These are phyloP conservation scores for Teleiodes luculella DNA, from an alignment of 2,888 invertebrate species.

Conservation along the genomic window DNA sequence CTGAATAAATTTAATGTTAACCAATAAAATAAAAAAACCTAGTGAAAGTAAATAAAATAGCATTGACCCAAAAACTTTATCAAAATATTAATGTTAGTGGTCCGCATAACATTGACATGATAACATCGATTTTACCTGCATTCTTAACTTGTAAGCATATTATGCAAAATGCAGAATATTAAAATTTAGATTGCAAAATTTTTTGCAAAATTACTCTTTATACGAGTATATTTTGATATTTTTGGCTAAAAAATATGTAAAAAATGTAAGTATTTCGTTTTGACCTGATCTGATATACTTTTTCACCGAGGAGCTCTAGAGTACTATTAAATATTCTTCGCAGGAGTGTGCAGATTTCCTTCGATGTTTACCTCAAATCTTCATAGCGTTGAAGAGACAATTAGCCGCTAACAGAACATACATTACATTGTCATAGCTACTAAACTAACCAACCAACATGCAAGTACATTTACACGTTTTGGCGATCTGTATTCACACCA, in stretches of 20 bases:
- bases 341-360: too few species aligned
- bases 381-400: too few species aligned
- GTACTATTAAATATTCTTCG: too few species aligned
- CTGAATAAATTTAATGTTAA: too few species aligned
- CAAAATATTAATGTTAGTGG: constrained; percentile 10
- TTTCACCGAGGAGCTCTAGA: too few species aligned
- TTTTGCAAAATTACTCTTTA: not conserved
- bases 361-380: too few species aligned
- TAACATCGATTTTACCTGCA: constrained; percentile 7
- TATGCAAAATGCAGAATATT: not conserved
- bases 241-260: too few species aligned
- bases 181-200: not conserved
- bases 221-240: too few species aligned
- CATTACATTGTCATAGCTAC: too few species aligned
- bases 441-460: not conserved
- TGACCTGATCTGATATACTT: too few species aligned
- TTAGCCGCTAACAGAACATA: too few species aligned
- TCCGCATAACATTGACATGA: constrained; percentile 11
- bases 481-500: not conserved
- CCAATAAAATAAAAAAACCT: not conserved
- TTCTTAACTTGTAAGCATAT: not conserved
- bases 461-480: not conserved
- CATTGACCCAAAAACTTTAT: constrained; percentile 7
- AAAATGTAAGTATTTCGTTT: too few species aligned
- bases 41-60: constrained; percentile 10